Conservation (phyloP, 2,113 vertebrate species). For the Percopsis transmontana region DNA sequence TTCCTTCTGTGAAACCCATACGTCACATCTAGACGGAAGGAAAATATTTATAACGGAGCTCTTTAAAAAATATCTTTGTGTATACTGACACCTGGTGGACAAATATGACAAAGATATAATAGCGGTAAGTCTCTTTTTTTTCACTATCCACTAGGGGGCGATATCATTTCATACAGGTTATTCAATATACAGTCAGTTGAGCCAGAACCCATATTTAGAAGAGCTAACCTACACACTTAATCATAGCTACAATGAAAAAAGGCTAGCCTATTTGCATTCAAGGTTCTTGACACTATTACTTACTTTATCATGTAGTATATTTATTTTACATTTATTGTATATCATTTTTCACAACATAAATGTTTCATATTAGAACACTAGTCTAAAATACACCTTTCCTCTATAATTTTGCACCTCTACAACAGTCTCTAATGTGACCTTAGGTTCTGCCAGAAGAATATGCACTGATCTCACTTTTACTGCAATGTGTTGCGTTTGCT, state of each 20-base stretch:
- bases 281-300: too few species aligned
- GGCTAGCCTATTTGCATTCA: too few species aligned
- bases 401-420: background rate
- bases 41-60: background rate
- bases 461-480: constrained; percentile 23
- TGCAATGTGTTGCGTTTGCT: constrained; percentile 21
- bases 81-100: constrained; percentile 55
- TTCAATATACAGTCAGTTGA: background rate
- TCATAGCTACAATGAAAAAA: too few species aligned
- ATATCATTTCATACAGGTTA: background rate
- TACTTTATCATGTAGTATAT: too few species aligned
- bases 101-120: background rate
- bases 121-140: background rate
- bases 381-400: too few species aligned
- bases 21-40: too few species aligned
- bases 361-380: too few species aligned
- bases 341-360: too few species aligned
- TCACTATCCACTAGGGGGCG: constrained; percentile 33
- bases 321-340: too few species aligned
- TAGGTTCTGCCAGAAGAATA: background rate
- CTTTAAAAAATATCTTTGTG: background rate
- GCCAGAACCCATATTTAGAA: background rate
- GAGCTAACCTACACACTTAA: too few species aligned
- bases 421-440: background rate
- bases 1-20: too few species aligned